Percentiles rank a stretch among this genome's conserved stretches.
Evolutionary conservation across 2,113 vertebrate species (phyloP).

Genomic region (Myiagra hebetior): DNA sequence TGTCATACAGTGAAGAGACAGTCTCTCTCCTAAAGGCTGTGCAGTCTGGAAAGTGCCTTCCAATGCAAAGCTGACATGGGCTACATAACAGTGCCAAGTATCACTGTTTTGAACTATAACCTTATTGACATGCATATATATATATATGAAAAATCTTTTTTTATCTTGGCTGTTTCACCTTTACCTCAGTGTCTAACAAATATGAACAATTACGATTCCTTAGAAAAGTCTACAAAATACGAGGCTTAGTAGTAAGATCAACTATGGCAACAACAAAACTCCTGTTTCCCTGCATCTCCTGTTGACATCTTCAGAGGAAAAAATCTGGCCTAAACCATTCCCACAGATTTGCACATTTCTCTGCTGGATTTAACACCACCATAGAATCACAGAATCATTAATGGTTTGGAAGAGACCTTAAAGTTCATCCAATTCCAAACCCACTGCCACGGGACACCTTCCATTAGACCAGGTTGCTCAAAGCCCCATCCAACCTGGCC

Average conservation of each 20-base stretch:
- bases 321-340: not conserved
- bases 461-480: not conserved
- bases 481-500: rapidly evolving
- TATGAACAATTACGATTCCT: not conserved
- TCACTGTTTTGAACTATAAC: not conserved
- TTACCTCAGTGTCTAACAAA: not conserved
- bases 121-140: not conserved
- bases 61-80: not conserved
- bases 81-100: not conserved
- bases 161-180: not conserved
- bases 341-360: not conserved
- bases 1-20: not conserved
- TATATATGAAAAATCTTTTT: not conserved
- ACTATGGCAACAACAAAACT: not conserved
- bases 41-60: not conserved
- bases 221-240: not conserved
- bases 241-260: not conserved
- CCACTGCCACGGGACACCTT: not conserved
- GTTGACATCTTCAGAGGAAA: not conserved
- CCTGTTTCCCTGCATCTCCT: not conserved
- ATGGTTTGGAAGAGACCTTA: not conserved
- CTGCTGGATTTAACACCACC: not conserved
- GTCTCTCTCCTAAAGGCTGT: not conserved
- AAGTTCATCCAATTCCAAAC: not conserved
- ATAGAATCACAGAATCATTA: not conserved